A percentile compares a stretch with the other conserved stretches of the same genome.
These are phyloP conservation scores for Teinopalpus imperialis DNA, from an alignment of 2,888 invertebrate species.

Conservation along the genomic window DNA sequence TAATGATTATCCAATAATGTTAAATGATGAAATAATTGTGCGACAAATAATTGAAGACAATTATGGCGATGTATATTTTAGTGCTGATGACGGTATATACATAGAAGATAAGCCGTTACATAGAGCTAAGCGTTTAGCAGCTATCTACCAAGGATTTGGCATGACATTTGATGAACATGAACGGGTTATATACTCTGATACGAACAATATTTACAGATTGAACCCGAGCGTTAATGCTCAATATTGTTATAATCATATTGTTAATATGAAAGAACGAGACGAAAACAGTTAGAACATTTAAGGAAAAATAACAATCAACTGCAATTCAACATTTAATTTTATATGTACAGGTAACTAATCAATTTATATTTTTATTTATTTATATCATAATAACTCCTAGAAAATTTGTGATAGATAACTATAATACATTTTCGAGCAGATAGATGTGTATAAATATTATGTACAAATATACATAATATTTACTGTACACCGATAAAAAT, in stretches of 20 bases:
- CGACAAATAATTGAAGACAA: constrained; percentile 61
- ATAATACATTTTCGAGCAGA: too few relatives aligned
- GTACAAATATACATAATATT: too few relatives aligned
- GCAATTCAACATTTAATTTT: too few relatives aligned
- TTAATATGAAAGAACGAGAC: constrained; percentile 5
- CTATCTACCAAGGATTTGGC: constrained; percentile 54
- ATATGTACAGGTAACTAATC: too few relatives aligned
- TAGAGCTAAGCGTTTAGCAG: constrained; percentile 46
- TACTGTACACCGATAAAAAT: too few relatives aligned
- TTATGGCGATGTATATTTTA: constrained; percentile 61
- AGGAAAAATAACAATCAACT: too few relatives aligned
- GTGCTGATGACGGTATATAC: constrained; percentile 56
- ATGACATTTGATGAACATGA: constrained; percentile 63
- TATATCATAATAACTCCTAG: too few relatives aligned
- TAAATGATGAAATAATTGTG: constrained; percentile 51
- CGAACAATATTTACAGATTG: constrained; percentile 50
- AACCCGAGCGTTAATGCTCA: constrained; percentile 40
- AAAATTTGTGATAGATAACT: too few relatives aligned
- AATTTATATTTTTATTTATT: too few relatives aligned
- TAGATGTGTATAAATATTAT: too few relatives aligned
- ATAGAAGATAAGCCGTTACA: constrained; percentile 57
- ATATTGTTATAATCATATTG: constrained; percentile 26
- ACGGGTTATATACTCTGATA: constrained; percentile 57
- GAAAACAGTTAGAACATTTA: too few relatives aligned
- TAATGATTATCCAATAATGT: constrained; percentile 36